A percentile compares a stretch with the other conserved stretches of the same genome.
Conservation (phyloP, 2,113 vertebrate genomes). For the Gopherus flavomarginatus region DNA sequence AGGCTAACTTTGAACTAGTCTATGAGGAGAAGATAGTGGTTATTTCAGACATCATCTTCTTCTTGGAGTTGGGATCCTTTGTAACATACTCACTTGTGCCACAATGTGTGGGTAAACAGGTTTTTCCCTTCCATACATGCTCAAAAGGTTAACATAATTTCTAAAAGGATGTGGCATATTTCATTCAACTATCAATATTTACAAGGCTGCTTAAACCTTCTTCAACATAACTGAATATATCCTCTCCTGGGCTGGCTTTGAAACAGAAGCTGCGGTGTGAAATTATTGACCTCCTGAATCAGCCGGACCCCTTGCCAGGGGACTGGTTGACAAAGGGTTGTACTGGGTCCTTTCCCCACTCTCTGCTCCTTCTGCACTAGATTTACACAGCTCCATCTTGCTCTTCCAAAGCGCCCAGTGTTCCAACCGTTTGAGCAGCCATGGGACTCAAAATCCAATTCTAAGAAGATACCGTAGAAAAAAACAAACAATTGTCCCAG, state of each 20-base stretch:
- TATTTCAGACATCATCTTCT: slow-evolving; percentile 1
- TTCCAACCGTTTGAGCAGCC: neutral
- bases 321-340: neutral
- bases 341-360: neutral
- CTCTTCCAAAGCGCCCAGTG: neutral
- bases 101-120: neutral
- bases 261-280: neutral
- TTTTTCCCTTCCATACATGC: slow-evolving; percentile 39
- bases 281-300: neutral
- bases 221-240: neutral
- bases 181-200: neutral
- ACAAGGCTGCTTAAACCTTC: neutral
- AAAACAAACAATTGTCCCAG: neutral
- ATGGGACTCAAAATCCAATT: neutral
- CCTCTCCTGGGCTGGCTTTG: neutral
- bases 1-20: slow-evolving; percentile 66
- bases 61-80: neutral
- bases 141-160: neutral
- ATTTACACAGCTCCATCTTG: neutral
- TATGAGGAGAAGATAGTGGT: slow-evolving; percentile 33
- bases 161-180: neutral
- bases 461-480: neutral
- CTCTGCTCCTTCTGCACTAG: neutral
- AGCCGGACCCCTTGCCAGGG: neutral
- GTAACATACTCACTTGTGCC: neutral